These are phyloP conservation scores for Delphinus delphis DNA, from an alignment of 2,113 vertebrate genomes.

Conservation along the genomic window DNA sequence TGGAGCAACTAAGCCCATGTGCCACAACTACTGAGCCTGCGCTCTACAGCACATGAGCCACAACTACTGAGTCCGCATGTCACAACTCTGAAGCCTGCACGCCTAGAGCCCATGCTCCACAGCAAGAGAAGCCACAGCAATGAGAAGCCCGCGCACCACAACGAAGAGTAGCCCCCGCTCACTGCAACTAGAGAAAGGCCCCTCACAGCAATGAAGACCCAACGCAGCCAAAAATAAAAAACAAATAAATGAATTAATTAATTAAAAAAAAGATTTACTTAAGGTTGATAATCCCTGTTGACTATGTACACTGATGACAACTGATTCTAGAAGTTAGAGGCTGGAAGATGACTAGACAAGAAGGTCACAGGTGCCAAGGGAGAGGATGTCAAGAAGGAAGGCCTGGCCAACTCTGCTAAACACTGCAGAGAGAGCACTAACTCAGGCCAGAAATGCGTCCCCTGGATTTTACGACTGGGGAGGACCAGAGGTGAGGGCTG, in stretches of 20 bases:
- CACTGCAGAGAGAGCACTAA: not conserved
- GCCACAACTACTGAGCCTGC: too few species aligned
- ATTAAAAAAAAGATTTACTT: not conserved
- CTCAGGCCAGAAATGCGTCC: not conserved
- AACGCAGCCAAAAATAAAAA: too few species aligned
- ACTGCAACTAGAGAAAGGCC: too few species aligned
- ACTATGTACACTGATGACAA: not conserved
- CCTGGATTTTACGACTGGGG: not conserved
- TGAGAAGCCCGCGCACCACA: too few species aligned
- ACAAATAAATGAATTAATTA: not conserved
- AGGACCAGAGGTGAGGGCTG: not conserved
- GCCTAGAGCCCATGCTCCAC: rapidly evolving
- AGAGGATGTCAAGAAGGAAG: not conserved
- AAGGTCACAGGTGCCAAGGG: not conserved
- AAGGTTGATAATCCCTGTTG: not conserved
- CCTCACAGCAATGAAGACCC: too few species aligned
- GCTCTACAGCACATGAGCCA: too few species aligned
- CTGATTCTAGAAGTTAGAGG: not conserved
- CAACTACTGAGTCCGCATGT: too few species aligned
- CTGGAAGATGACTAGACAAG: not conserved
- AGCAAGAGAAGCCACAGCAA: too few species aligned
- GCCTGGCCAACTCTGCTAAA: not conserved
- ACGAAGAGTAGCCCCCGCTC: too few species aligned
- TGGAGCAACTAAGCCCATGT: too few species aligned
- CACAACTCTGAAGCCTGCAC: too few species aligned